phyloP scores from a whole-genome alignment of 2,113 vertebrate genomes.

The Sciurus niger region DNA sequence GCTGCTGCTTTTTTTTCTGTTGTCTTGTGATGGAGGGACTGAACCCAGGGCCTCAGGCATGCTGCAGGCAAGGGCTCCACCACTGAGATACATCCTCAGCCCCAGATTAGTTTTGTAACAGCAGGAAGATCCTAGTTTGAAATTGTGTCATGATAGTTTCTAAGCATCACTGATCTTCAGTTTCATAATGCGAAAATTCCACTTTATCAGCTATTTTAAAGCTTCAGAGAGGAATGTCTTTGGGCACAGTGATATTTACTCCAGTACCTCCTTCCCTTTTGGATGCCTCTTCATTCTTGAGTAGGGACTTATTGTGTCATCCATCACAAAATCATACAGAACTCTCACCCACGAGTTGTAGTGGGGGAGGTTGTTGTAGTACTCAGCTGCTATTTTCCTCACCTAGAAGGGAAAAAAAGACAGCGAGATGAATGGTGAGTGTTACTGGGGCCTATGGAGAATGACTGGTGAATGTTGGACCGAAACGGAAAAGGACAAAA shows the following conservation, averaged over 20 bases:
- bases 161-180: background rate
- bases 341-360: constrained; percentile 97
- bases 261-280: constrained; percentile 93
- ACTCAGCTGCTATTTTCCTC: constrained; percentile 97
- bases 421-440: background rate
- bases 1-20: too few relatives aligned
- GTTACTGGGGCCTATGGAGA: background rate
- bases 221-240: constrained; percentile 56
- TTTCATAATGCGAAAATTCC: constrained; percentile 48
- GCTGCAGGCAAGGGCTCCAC: background rate
- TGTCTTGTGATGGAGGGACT: background rate
- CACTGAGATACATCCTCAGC: background rate
- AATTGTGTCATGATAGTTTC: background rate
- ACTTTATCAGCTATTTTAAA: constrained; percentile 66
- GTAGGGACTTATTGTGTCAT: constrained; percentile 95
- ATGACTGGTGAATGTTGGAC: background rate
- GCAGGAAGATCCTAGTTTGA: background rate
- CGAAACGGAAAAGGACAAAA: background rate
- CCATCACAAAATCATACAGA: constrained; percentile 97
- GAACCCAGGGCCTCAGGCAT: background rate
- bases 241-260: constrained; percentile 85
- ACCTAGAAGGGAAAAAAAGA: constrained; percentile 83
- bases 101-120: background rate
- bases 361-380: constrained; percentile 95
- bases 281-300: constrained; percentile 96